Conservation (phyloP, 1,140 invertebrate genomes). For the Ptiloglossa arizonensis region DNA sequence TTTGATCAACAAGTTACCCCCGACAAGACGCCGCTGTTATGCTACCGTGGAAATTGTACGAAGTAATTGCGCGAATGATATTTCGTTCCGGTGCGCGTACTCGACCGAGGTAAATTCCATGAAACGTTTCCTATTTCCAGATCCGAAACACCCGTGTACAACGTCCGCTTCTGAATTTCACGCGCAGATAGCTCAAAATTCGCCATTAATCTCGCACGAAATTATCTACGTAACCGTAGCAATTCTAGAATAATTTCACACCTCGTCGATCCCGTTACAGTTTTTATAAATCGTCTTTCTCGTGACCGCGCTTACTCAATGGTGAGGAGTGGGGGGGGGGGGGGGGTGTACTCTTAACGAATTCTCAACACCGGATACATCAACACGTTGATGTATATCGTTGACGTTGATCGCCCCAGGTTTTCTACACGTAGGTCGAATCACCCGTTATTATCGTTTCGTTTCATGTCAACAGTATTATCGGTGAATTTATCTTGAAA, state of each 20-base stretch:
- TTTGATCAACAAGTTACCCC: neutral
- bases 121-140: conserved; percentile 1
- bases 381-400: too few species aligned
- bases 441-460: too few species aligned
- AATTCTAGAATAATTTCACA: neutral
- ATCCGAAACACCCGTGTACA: neutral
- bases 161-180: neutral
- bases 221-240: neutral
- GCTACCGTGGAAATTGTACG: neutral
- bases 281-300: neutral
- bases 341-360: too few species aligned
- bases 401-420: too few species aligned
- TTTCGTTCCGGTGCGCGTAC: neutral
- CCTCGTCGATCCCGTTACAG: neutral
- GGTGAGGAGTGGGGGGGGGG: too few species aligned
- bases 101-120: neutral
- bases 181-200: neutral
- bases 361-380: too few species aligned
- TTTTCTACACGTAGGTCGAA: too few species aligned
- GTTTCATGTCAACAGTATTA: too few species aligned
- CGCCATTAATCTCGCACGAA: neutral
- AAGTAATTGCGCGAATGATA: conserved; percentile 1
- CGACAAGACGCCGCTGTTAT: neutral
- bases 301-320: too few species aligned
- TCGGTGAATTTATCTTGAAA: too few species aligned